phyloP scores from a whole-genome alignment of 1,140 invertebrate genomes.

The Euglossa dilemma region DNA sequence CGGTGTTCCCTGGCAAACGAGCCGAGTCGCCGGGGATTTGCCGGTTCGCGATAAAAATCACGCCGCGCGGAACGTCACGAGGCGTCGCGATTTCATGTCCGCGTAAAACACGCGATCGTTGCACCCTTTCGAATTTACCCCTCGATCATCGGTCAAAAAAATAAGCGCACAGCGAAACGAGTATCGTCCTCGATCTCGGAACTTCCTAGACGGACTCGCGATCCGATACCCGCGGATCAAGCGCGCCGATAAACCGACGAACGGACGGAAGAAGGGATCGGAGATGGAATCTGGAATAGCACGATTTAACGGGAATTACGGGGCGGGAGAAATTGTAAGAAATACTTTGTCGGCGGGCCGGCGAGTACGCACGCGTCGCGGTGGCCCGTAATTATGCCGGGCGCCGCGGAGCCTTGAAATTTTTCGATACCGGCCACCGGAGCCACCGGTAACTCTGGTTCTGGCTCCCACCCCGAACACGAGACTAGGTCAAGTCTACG shows the following conservation, averaged over 20 bases:
- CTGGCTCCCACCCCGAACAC: conserved; percentile 46
- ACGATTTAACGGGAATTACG: conserved; percentile 73
- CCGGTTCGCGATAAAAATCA: conserved; percentile 50
- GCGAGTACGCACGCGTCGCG: conserved; percentile 10
- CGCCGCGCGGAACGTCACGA: conserved; percentile 27
- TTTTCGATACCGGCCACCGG: conserved; percentile 60
- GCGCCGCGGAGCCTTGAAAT: conserved; percentile 54
- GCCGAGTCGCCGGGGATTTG: conserved; percentile 34
- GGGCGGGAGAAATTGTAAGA: conserved; percentile 69
- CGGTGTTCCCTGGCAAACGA: conserved; percentile 46
- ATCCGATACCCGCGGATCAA: conserved; percentile 62
- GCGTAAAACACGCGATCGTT: conserved; percentile 27
- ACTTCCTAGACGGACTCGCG: conserved; percentile 60
- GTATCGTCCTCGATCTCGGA: conserved; percentile 47
- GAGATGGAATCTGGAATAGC: conserved; percentile 65
- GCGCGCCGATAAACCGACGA: conserved; percentile 61
- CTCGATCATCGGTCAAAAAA: not conserved
- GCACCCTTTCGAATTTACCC: not conserved
- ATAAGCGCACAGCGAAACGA: not conserved
- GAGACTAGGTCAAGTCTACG: conserved; percentile 71
- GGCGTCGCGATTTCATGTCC: not conserved
- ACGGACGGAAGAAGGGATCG: not conserved
- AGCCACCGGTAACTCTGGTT: conserved; percentile 68
- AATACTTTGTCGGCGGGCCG: conserved; percentile 26
- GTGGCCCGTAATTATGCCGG: conserved; percentile 56